These are phyloP conservation scores for Athetis lepigone DNA, from an alignment of 2,888 invertebrate species.

Conservation along the genomic window DNA sequence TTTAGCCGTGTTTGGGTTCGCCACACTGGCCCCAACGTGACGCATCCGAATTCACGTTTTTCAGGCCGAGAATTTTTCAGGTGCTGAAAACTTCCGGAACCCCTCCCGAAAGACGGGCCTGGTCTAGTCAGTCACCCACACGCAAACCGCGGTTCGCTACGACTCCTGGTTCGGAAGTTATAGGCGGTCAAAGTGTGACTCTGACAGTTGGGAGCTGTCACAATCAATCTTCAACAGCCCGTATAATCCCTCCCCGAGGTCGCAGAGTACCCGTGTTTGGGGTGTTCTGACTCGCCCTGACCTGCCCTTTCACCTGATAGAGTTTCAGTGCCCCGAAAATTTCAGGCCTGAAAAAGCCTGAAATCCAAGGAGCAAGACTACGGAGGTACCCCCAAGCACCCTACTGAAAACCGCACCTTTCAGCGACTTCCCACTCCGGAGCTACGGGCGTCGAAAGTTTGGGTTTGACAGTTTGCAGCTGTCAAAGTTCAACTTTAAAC, in stretches of 20 bases:
- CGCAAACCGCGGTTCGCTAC: background rate
- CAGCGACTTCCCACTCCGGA: background rate
- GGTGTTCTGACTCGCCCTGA: background rate
- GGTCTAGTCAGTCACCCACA: background rate
- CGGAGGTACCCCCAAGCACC: background rate
- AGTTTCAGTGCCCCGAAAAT: background rate
- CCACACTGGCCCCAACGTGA: background rate
- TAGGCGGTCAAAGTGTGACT: background rate
- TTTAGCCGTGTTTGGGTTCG: background rate
- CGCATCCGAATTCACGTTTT: no score
- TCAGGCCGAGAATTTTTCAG: background rate
- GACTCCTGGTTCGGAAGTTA: background rate
- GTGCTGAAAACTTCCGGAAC: slow-evolving; percentile 1
- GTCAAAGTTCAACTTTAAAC: no score
- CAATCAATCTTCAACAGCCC: background rate
- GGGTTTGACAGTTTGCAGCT: slow-evolving; percentile 4
- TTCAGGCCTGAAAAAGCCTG: background rate
- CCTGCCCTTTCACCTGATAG: background rate
- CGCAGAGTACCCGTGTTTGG: slow-evolving; percentile 5
- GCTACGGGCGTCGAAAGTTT: background rate
- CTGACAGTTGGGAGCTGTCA: background rate
- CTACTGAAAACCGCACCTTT: background rate
- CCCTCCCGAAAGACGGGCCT: rapidly evolving
- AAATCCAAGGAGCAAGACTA: background rate
- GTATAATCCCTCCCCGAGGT: background rate